A percentile compares a stretch with the other conserved stretches of the same genome.
Evolutionary conservation across 1,140 invertebrate genomes (phyloP).

Genomic region (Saxidomus purpurata): DNA sequence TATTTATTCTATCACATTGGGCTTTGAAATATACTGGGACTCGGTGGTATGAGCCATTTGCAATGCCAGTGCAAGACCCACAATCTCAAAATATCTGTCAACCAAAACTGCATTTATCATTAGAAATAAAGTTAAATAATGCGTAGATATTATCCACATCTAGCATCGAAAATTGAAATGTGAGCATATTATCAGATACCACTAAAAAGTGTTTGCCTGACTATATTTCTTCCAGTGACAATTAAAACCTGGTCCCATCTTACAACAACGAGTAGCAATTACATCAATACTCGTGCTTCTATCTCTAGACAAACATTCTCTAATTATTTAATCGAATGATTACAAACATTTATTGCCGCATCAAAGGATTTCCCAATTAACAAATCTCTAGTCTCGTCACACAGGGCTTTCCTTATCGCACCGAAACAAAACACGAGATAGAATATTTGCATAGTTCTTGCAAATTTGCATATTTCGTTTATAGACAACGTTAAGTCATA

Average conservation of each 20-base stretch:
- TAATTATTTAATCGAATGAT: background rate
- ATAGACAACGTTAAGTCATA: no score
- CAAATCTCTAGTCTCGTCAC: background rate
- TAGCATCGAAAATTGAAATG: no score
- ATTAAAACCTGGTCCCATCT: background rate
- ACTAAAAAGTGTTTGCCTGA: background rate
- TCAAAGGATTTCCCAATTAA: background rate
- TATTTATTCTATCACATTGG: no score
- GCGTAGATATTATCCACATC: no score
- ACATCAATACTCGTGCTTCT: background rate
- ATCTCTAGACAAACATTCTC: background rate
- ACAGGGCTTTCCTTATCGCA: background rate
- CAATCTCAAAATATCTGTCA: no score
- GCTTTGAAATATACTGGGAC: no score
- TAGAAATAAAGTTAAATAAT: no score
- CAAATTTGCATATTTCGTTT: background rate
- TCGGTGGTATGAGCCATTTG: no score
- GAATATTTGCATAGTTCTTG: background rate
- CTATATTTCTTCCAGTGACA: background rate
- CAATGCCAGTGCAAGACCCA: no score
- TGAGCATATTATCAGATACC: no score
- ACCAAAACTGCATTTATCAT: no score
- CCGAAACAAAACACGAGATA: background rate
- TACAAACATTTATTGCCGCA: background rate
- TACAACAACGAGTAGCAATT: background rate